These are phyloP conservation scores for Poeciliopsis prolifica DNA, from an alignment of 2,113 vertebrate genomes.

Conservation along the genomic window DNA sequence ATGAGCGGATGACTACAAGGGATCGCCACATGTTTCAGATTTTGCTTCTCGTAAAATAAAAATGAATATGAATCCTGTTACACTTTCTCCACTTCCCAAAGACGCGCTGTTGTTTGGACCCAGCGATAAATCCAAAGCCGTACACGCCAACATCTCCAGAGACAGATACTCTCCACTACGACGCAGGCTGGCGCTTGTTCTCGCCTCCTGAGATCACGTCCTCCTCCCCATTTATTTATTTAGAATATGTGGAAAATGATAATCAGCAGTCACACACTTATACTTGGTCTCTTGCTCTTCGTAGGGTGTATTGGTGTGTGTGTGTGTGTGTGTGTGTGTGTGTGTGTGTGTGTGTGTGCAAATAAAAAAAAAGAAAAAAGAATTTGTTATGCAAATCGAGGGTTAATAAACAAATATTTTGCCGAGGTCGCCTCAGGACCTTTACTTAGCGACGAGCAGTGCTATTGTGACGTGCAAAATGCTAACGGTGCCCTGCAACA, in stretches of 20 bases:
- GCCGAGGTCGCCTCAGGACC: background rate
- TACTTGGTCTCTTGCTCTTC: background rate
- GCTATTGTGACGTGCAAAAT: background rate
- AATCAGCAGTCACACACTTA: background rate
- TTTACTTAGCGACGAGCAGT: background rate
- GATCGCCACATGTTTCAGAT: background rate
- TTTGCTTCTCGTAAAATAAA: background rate
- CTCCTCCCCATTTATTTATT: background rate
- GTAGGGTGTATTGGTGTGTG: background rate
- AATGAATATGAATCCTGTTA: too few relatives aligned
- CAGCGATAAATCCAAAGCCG: too few relatives aligned
- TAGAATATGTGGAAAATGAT: background rate
- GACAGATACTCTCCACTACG: too few relatives aligned
- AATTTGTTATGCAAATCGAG: background rate
- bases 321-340: background rate
- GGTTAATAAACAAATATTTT: background rate
- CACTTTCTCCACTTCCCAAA: background rate
- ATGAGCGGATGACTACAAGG: too few relatives aligned
- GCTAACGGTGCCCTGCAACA: background rate
- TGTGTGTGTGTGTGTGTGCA: background rate
- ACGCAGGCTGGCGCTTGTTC: background rate
- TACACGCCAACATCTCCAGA: too few relatives aligned
- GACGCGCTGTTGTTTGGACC: background rate
- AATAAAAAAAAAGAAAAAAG: background rate
- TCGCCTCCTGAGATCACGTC: background rate